These are phyloP conservation scores for Microcebus ravelobensis DNA, from an alignment of 2,113 vertebrate genomes.

Conservation along the genomic window DNA sequence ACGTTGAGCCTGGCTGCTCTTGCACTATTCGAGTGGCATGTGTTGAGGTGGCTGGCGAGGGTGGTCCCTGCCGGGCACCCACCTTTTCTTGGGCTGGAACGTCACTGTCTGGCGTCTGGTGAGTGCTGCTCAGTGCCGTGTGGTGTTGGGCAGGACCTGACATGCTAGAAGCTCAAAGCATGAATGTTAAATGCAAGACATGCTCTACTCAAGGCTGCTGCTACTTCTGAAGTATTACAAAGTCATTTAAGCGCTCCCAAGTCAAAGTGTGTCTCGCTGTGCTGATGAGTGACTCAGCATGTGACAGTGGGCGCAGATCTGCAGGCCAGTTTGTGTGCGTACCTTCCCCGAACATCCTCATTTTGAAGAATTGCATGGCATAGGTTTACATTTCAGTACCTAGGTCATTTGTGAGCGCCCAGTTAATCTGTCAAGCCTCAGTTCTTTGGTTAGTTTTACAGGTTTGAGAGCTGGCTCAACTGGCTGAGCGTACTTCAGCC, in stretches of 20 bases:
- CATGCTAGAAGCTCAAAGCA: rapidly evolving
- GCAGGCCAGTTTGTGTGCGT: rapidly evolving
- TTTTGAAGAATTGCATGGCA: background rate
- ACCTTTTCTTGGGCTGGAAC: background rate
- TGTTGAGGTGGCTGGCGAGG: rapidly evolving
- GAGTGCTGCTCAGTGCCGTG: background rate
- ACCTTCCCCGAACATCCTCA: rapidly evolving
- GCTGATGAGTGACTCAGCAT: rapidly evolving
- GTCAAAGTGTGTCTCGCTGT: rapidly evolving
- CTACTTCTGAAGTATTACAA: too few relatives aligned
- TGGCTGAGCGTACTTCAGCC: background rate
- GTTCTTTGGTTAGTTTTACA: background rate
- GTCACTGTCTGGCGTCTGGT: rapidly evolving
- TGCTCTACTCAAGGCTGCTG: rapidly evolving
- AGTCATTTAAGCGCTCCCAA: background rate
- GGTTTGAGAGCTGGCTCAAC: background rate
- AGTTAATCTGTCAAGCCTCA: too few relatives aligned
- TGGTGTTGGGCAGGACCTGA: rapidly evolving
- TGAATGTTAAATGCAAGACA: rapidly evolving
- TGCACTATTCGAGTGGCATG: rapidly evolving
- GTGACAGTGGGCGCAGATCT: background rate
- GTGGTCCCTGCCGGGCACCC: rapidly evolving
- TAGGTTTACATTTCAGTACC: background rate
- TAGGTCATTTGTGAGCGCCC: background rate
- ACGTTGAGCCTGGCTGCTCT: background rate